Evolutionary conservation across 2,113 vertebrate genomes (phyloP), one percentile per base, ranked within the genome.

Genomic region (Zapus hudsonius): DNA sequence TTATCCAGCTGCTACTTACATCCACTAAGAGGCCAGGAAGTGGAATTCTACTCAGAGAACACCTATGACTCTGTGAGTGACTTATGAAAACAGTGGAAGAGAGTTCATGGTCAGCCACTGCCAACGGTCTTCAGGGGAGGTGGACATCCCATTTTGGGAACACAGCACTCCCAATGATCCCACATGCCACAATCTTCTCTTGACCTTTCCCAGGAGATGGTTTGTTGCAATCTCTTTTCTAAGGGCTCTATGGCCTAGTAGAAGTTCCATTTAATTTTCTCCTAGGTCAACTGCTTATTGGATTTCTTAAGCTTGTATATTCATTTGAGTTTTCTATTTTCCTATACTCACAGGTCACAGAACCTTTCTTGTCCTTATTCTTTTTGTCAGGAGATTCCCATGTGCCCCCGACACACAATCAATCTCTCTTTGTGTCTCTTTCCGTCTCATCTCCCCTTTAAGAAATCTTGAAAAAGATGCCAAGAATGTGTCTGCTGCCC

Each of bases 401-500:
- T 1, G 1, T 88, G 59, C 11, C 75, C 57, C 29, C 1, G 44
- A 33, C 15, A 36, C 22, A 61, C 10, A 42, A 7, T 47, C 9
- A 33, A n/a, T 70, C 42, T 67, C 44, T 76, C 15, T 33, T 31
- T 52, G 42, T 72, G 40, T 38, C 40, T 38, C 67, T 33, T 12
- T 47, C 29, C 33, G 52, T 52, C 29, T n/a, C 19, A 90, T 75
- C 84, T 42, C 36, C 57, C 55, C 91, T 22, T 89, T 94, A 79
- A 94, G 82, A 89, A 89, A 91, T 81, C 67, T 63, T 82, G 42
- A 67, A 5, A 33, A 38, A 42, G 63, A 87, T 5, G 11, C 70
- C 38, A 93, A 89, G 38, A 90, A 93, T 85, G 22, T 33, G 92
- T 93, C 85, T 66, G 0, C 75, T 92, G 93, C 70, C 89, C 40